Evolutionary conservation across 2,888 invertebrate genomes (phyloP), one percentile per base, ranked within the genome.

Genomic region (Panorpa germanica): DNA sequence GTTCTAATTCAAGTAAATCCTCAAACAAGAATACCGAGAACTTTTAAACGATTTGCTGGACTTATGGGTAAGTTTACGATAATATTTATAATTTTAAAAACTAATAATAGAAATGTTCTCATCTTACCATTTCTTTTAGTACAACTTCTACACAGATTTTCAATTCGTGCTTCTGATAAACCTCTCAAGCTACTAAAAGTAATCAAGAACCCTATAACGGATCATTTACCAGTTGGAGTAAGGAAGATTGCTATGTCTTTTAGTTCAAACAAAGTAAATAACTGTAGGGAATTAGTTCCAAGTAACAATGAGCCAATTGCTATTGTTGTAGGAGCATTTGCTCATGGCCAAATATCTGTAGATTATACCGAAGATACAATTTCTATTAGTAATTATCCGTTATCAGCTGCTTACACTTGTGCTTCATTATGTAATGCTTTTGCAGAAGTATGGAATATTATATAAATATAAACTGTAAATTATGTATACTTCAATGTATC

Each of bases 331-430:
- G 98, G 98, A 22, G 91, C 96, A 3, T 93, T 98, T 77, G 96
- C 98, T 0, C 88, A 93, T 56, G 98, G 98, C 32, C 81, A 78
- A 54, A 74, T 96, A 36, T 66, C 71, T 41, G 59, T 61, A 2
- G 90, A 95, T 52, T 98, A 95, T 53, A 69, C 76, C 2, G 95
- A 98, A 59, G 82, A 81, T 38, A 70, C 72, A 0, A 63, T 86
- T 46, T 88, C 96, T 3, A 81, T 99, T 33, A 93, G 93, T 50
- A 86, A 82, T 50, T 96, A 91, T 57, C 98, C 96, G 3, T 58
- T 98, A 21, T 96, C 95, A 20, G 98, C 85, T 13, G 98, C 98
- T 7, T 61, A 96, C 33, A 81, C 96, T 1, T 98, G 96, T 57
- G 76, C 86, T 14, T 98, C 98, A 57, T 50, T 98, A 28, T 93